Percentiles rank a stretch among this genome's conserved stretches.
These are phyloP conservation scores for Scolanthus callimorphus DNA, from an alignment of 92 coral and sea anemone genomes.

Conservation along the genomic window DNA sequence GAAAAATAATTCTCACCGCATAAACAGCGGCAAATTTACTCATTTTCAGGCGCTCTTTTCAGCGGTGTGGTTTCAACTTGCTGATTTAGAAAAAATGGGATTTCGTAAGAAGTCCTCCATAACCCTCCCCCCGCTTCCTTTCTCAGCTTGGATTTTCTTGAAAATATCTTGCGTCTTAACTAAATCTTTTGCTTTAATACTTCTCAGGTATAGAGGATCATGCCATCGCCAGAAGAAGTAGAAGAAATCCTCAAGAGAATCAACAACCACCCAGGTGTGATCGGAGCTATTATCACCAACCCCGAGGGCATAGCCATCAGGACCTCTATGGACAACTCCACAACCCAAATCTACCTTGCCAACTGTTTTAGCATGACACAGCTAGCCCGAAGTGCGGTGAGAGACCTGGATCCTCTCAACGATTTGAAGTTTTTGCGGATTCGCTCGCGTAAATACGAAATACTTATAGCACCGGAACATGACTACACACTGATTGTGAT, in stretches of 20 bases:
- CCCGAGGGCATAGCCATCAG: slow-evolving; percentile 68
- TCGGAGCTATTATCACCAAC: slow-evolving; percentile 63
- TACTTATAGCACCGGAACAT: slow-evolving; percentile 71
- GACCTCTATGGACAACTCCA: slow-evolving; percentile 74
- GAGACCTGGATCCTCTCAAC: slow-evolving; percentile 77
- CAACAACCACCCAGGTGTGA: slow-evolving; percentile 68
- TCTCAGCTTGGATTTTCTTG: too few species aligned
- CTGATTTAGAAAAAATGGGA: too few species aligned
- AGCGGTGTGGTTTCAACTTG: too few species aligned
- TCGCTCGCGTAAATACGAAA: slow-evolving; percentile 68
- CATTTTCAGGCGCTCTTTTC: too few species aligned
- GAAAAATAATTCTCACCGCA: too few species aligned
- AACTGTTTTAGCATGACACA: slow-evolving; percentile 38
- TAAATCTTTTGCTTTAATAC: too few species aligned
- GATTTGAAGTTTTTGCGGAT: slow-evolving; percentile 71
- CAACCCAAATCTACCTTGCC: slow-evolving; percentile 66
- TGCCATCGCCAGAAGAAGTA: slow-evolving; percentile 57
- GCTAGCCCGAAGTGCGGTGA: slow-evolving; percentile 68
- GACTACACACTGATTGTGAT: slow-evolving; percentile 65
- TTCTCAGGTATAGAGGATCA: neutral
- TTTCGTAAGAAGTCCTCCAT: too few species aligned
- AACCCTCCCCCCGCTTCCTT: too few species aligned
- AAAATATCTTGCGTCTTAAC: too few species aligned
- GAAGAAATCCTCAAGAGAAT: slow-evolving; percentile 67
- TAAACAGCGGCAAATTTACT: too few species aligned